Evolutionary conservation across 2,113 vertebrate species (phyloP).

Genomic region (Mesembrinibis cayennensis): DNA sequence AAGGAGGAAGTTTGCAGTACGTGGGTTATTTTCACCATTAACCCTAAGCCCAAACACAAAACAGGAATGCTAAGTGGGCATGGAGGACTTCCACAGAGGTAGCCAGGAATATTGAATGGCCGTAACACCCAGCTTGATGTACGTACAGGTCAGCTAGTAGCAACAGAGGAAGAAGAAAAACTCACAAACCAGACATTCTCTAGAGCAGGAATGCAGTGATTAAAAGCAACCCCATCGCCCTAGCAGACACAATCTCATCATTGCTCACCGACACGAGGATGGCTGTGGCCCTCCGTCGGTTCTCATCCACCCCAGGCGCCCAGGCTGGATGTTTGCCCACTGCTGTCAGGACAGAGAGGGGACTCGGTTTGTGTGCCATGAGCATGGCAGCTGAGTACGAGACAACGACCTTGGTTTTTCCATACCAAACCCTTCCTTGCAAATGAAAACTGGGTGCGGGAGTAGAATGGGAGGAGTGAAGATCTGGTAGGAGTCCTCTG

Average conservation of each 20-base stretch:
- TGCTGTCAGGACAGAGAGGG: background rate
- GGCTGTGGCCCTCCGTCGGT: rapidly evolving
- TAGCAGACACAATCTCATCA: background rate
- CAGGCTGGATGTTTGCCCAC: background rate
- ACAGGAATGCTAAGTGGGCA: background rate
- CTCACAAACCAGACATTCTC: background rate
- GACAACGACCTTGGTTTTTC: rapidly evolving
- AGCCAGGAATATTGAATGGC: background rate
- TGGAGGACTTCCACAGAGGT: background rate
- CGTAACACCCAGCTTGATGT: rapidly evolving
- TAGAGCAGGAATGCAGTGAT: background rate
- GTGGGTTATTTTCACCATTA: background rate
- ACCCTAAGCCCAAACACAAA: background rate
- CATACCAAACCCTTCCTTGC: background rate
- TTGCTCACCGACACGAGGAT: background rate
- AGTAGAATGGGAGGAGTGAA: background rate
- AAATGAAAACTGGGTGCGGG: background rate
- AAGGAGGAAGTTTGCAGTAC: background rate
- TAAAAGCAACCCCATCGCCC: background rate
- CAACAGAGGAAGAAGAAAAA: background rate
- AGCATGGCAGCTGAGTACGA: background rate
- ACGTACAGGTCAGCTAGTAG: background rate
- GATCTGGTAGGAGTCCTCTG: background rate
- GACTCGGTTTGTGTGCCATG: background rate
- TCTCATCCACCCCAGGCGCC: background rate